Percentiles rank a stretch among this genome's conserved stretches.
These are phyloP conservation scores for Desmodus rotundus DNA, from an alignment of 2,113 vertebrate genomes.

Conservation along the genomic window DNA sequence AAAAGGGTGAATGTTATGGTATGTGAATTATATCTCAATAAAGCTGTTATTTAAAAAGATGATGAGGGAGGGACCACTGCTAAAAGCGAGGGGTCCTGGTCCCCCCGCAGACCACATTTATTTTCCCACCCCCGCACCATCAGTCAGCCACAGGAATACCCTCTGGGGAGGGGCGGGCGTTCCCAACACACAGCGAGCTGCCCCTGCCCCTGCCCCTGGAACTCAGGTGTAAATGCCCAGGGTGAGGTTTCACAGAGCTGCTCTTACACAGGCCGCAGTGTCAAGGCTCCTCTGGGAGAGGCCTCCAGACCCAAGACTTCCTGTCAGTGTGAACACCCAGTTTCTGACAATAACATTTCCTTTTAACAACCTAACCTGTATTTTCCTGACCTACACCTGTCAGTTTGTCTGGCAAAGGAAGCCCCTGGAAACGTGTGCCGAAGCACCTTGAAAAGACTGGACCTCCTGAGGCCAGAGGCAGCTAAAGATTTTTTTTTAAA, in stretches of 20 bases:
- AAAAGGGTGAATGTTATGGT: not conserved
- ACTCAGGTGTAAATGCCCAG: not conserved
- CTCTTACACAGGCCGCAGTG: not conserved
- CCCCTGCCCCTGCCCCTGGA: not conserved
- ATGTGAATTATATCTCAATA: not conserved
- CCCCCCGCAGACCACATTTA: not conserved
- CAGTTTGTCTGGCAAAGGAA: not conserved
- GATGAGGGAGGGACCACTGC: not conserved
- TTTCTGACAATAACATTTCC: not conserved
- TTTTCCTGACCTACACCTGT: not conserved
- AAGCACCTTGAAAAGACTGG: not conserved
- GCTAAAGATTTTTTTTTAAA: not conserved
- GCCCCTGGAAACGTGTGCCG: not conserved
- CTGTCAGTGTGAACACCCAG: not conserved
- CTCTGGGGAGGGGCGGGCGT: not conserved
- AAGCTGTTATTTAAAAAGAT: not conserved
- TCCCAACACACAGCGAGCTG: not conserved
- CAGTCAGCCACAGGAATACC: not conserved
- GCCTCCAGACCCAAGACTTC: not conserved
- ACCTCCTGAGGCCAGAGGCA: not conserved
- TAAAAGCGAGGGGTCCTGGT: not conserved
- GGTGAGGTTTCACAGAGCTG: not conserved
- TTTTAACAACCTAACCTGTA: not conserved
- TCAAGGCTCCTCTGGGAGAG: not conserved
- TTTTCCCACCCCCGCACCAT: not conserved